These are phyloP conservation scores for Microcebus ravelobensis DNA, from an alignment of 2,113 vertebrate species.

Conservation along the genomic window DNA sequence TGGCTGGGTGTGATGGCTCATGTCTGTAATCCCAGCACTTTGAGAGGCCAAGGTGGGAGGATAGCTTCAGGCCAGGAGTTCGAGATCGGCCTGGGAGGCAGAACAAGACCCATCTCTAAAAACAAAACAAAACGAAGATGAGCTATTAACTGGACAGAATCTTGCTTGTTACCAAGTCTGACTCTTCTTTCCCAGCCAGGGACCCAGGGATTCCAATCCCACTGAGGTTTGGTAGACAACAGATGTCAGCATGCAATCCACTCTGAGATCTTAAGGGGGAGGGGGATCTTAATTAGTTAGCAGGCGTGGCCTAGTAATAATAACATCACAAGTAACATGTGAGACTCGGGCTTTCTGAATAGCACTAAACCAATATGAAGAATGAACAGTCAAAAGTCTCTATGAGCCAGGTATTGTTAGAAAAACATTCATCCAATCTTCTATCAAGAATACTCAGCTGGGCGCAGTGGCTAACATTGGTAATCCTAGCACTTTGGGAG, in stretches of 20 bases:
- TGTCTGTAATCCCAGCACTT: no score
- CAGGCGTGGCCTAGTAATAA: no score
- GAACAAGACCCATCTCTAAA: no score
- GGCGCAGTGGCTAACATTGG: no score
- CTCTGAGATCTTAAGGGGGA: no score
- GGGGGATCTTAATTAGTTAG: not conserved
- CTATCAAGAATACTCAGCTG: not conserved
- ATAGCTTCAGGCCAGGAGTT: no score
- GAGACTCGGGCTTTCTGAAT: not conserved
- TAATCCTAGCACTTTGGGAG: no score
- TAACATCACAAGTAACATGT: not conserved
- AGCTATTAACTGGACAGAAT: conserved; percentile 30
- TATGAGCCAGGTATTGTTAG: not conserved
- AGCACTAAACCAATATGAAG: not conserved
- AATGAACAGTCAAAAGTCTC: not conserved
- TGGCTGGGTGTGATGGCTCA: not conserved
- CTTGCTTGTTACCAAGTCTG: not conserved
- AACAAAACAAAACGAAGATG: not conserved
- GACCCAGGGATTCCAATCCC: not conserved
- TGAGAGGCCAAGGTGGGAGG: no score
- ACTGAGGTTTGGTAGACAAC: not conserved
- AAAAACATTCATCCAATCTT: not conserved
- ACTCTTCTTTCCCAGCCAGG: not conserved
- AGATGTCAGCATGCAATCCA: not conserved
- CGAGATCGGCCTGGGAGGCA: no score